A percentile compares a stretch with the other conserved stretches of the same genome.
Evolutionary conservation across 2,888 invertebrate species (phyloP).

Genomic region (Pedicia rivosa): DNA sequence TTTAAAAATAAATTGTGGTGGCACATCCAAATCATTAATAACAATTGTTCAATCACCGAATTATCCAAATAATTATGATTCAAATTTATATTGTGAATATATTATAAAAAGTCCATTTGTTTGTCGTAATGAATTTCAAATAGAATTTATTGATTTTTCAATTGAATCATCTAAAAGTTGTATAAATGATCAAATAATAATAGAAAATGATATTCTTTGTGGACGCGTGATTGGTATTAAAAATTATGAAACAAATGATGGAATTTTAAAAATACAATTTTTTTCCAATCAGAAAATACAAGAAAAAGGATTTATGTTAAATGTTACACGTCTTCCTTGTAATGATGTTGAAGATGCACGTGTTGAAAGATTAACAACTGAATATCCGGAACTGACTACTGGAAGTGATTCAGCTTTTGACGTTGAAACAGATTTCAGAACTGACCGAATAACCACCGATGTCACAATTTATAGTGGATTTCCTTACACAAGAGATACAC

Average conservation of each 20-base stretch:
- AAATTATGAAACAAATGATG: conserved; percentile 32
- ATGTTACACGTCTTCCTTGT: conserved; percentile 34
- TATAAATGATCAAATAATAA: conserved; percentile 31
- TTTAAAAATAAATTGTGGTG: conserved; percentile 21
- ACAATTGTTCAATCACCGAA: conserved; percentile 34
- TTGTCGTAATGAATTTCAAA: conserved; percentile 35
- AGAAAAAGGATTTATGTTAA: conserved; percentile 33
- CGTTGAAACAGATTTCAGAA: neutral
- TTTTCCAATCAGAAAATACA: conserved; percentile 23
- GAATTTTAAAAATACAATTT: conserved; percentile 33
- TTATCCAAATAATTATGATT: conserved; percentile 31
- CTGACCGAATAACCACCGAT: neutral
- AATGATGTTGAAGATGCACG: conserved; percentile 8
- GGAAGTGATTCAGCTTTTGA: neutral
- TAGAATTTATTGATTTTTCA: conserved; percentile 39
- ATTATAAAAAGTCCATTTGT: conserved; percentile 32
- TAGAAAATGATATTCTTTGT: conserved; percentile 32
- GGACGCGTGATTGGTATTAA: conserved; percentile 33
- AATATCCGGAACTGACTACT: conserved; percentile 3
- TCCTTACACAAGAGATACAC: neutral
- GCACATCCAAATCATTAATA: conserved; percentile 32
- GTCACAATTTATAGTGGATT: neutral
- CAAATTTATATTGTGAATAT: conserved; percentile 33
- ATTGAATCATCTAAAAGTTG: conserved; percentile 34
- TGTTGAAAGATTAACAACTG: conserved; percentile 8